Base-by-base conservation (phyloP, 2,888 invertebrate genomes). In the Eristalis pertinax region DNA sequence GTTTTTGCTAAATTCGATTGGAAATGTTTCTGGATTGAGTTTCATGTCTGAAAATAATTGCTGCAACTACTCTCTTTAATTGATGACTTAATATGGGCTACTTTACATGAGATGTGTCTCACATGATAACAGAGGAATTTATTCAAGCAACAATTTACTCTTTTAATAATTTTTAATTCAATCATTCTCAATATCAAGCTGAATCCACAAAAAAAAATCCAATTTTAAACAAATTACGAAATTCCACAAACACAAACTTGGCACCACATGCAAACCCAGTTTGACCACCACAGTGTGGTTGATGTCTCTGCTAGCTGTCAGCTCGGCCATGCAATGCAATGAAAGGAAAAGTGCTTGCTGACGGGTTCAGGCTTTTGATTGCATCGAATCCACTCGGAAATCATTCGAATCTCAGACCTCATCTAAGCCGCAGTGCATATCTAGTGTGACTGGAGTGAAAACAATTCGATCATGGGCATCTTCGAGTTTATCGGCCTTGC, bases 401-500 rank as follows among this genome's bases (percentile, higher is more conserved):
- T 19, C 50, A 50, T 50, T 50, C 50, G 19, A 50, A 50, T 50
- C 19, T 19, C 50, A 50, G 50, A 50, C 8, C 50, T 19, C 8
- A n/a, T 8, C 8, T 19, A 24, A 60, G 10, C 26, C 24, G 15
- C 13, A 26, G 50, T 50, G 50, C 1, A 19, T 19, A 8, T n/a
- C 38, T 3, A 4, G 38, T 38, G 38, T 5, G 8, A 32, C 32
- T 32, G 38, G 38, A 38, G 38, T 13, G 38, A 38, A 38, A 38
- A 13, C 38, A 38, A n/a, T 19, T 43, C 15, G 19, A 32, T 3
- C 24, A 93, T 93, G 93, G 89, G 87, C 24, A 90, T 93, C 11
- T 89, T 93, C 24, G 93, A 91, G 88, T 80, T 92, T 32, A 67
- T 93, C 32, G 90, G 92, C 1, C 38, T 92, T 0, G 69, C 90